Conservation (phyloP, 1,140 invertebrate species). For the Oncopeltus fasciatus region DNA sequence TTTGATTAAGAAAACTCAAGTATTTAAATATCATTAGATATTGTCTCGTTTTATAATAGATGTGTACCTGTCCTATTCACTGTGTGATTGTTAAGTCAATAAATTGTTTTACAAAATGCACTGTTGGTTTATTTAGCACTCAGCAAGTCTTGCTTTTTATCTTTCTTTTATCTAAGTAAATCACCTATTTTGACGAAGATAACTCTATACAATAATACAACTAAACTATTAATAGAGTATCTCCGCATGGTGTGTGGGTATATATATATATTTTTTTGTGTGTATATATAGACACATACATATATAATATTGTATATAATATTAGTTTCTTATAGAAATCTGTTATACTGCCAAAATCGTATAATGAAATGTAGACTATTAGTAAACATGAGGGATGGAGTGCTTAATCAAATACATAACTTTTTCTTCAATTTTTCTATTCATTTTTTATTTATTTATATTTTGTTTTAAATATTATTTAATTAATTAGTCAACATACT, state of each 20-base stretch:
- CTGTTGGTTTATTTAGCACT: conserved; percentile 3
- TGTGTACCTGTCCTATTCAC: neutral
- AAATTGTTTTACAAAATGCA: neutral
- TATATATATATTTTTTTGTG: too few relatives aligned
- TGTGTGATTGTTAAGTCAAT: neutral
- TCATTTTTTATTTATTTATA: too few relatives aligned
- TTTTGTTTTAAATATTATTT: too few relatives aligned
- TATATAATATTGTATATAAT: neutral
- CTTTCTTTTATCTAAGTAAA: too few relatives aligned
- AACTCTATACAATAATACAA: neutral
- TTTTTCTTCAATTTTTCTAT: neutral
- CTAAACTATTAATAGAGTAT: neutral
- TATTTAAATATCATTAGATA: too few relatives aligned
- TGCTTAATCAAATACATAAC: neutral
- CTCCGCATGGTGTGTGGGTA: neutral
- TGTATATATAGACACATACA: too few relatives aligned
- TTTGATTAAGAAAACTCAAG: neutral
- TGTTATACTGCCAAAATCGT: neutral
- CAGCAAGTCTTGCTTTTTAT: neutral
- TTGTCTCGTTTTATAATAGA: too few relatives aligned
- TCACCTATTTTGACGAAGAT: neutral
- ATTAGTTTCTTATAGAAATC: neutral
- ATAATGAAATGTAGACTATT: neutral
- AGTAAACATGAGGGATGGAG: neutral
- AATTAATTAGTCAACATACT: too few relatives aligned